Evolutionary conservation across 2,888 invertebrate species (phyloP), one percentile per base, ranked within the genome.

Genomic region (Pterostichus niger): DNA sequence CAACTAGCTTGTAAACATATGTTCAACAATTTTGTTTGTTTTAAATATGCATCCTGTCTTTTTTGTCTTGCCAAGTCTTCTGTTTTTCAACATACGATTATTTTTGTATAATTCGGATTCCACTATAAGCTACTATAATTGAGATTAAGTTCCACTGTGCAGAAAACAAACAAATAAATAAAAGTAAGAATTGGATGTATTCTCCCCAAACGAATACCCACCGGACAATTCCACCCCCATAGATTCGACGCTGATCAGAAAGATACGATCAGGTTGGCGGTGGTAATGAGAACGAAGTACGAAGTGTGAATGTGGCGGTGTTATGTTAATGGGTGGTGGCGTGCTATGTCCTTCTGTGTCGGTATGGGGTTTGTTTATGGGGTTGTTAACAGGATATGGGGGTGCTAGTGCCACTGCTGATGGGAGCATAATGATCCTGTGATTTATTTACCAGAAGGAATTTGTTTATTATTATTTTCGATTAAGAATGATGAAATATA

Each of bases 221-320:
- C 49, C 10, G 49, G 40, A 49, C 49, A 11, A 13, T 10, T 49
- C n/a, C 56, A 56, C 17, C 15, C n/a, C 10, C 56, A 56, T 56
- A 56, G 56, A 56, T 56, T 56, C 17, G 9, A 0, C 6, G 17
- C 40, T 56, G 56, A 56, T 56, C 56, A 56, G 56, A 13, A 56
- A 56, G 56, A 56, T 56, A 56, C 17, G 56, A 56, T 56, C 56
- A 17, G 6, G 56, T 15, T 56, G 13, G 17, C 17, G 4, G 15
- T 56, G 56, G 56, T 56, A 56, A 56, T 56, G 56, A 56, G 56
- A 17, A 17, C 56, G 17, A 56, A 49, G 17, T 56, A 17, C 56
- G 56, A 56, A 49, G 17, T 56, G 15, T 56, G 13, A 17, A 13
- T 56, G 56, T 17, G 17, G 9, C 5, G 49, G 49, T 13, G 15